Evolutionary conservation across 53 echinoderm and acorn worm species (phyloP).

Genomic region (Glandiceps talaboti): DNA sequence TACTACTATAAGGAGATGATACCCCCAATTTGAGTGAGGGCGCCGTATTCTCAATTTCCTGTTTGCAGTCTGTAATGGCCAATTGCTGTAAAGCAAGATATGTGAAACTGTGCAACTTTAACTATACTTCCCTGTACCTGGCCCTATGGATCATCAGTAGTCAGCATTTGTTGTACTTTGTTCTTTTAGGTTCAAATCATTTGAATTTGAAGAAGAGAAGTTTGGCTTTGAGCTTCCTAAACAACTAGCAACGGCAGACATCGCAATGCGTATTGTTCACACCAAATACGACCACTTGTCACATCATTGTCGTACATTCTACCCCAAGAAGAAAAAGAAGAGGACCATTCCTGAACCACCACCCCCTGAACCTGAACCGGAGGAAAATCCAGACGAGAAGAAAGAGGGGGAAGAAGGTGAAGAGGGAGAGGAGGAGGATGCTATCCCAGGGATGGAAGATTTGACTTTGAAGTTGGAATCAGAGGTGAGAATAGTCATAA

Average conservation of each 20-base stretch:
- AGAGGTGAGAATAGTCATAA: no score
- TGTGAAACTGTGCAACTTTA: no score
- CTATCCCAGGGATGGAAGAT: neutral
- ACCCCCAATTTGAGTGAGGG: no score
- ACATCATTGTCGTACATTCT: constrained; percentile 72
- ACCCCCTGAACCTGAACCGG: constrained; percentile 2
- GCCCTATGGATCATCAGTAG: no score
- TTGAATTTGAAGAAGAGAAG: constrained; percentile 62
- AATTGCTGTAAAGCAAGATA: no score
- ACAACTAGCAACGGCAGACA: constrained; percentile 77
- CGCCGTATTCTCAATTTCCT: no score
- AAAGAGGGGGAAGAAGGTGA: constrained; percentile 14
- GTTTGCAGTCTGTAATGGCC: no score
- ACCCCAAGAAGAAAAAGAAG: constrained; percentile 51
- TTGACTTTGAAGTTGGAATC: neutral
- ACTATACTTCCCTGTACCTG: no score
- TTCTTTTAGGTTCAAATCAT: constrained; percentile 61
- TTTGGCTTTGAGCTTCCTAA: constrained; percentile 85
- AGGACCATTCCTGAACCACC: constrained; percentile 16
- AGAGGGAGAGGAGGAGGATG: constrained; percentile 27
- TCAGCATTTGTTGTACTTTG: no score
- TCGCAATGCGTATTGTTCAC: constrained; percentile 63
- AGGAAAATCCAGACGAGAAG: neutral
- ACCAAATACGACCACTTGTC: constrained; percentile 77
- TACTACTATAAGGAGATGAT: no score